These are phyloP conservation scores for Lophura nycthemera DNA, from an alignment of 2,113 vertebrate species.

Conservation along the genomic window DNA sequence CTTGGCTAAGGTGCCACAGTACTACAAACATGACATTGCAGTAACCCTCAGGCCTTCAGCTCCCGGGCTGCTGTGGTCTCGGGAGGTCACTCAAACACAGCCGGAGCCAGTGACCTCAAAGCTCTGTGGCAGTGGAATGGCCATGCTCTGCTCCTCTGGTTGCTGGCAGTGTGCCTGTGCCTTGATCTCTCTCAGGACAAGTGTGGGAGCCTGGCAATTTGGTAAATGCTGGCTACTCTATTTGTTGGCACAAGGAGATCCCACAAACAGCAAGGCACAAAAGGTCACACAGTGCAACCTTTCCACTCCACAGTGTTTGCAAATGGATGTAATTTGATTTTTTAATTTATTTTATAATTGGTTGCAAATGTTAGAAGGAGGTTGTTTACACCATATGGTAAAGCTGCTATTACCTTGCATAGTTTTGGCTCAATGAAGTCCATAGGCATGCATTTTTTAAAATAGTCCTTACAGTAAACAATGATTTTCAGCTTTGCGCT, in stretches of 20 bases:
- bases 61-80: background rate
- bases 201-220: background rate
- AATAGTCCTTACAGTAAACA: background rate
- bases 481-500: background rate
- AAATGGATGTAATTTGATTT: background rate
- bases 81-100: background rate
- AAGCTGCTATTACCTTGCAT: background rate
- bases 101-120: background rate
- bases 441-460: background rate
- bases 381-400: background rate
- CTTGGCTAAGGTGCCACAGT: background rate
- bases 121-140: fast-evolving
- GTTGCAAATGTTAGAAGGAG: background rate
- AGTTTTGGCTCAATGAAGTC: background rate
- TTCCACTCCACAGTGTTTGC: background rate
- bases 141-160: background rate
- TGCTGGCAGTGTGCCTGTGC: background rate
- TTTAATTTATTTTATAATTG: background rate
- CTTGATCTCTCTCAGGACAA: fast-evolving
- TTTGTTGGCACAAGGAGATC: background rate
- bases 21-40: background rate
- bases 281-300: background rate
- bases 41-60: background rate
- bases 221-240: fast-evolving
- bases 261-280: background rate